Conservation (phyloP, 2,113 vertebrate species). For the Salvator merianae region DNA sequence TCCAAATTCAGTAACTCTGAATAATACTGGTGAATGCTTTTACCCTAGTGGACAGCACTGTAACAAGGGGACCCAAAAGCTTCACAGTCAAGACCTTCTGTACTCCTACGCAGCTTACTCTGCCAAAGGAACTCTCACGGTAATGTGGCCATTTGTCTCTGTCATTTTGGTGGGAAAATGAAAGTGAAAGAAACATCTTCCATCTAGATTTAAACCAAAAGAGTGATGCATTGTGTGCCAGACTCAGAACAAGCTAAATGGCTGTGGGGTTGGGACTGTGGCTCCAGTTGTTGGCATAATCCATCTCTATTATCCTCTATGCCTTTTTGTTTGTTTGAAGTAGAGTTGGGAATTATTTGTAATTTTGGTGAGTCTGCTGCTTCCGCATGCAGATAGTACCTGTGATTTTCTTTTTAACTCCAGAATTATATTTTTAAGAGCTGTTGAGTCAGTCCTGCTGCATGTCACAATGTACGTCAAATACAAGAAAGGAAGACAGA, state of each 20-base stretch:
- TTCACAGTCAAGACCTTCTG: conserved; percentile 68
- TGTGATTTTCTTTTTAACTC: background rate
- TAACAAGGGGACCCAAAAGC: conserved; percentile 63
- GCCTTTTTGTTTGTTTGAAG: background rate
- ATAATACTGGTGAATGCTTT: conserved; percentile 81
- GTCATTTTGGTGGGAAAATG: conserved; percentile 67
- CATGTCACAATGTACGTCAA: background rate
- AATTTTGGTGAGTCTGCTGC: background rate
- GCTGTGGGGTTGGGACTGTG: background rate
- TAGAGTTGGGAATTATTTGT: background rate
- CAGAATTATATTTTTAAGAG: background rate
- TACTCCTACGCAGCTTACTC: conserved; percentile 90
- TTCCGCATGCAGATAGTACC: background rate
- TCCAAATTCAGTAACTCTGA: conserved; percentile 84
- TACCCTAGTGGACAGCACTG: conserved; percentile 83
- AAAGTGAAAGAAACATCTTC: conserved; percentile 57
- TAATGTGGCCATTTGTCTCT: conserved; percentile 76
- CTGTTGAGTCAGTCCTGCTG: background rate
- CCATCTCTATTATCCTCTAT: background rate
- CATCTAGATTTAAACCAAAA: conserved; percentile 50
- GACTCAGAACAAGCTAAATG: conserved; percentile 11
- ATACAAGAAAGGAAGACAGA: background rate
- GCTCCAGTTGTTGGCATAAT: background rate
- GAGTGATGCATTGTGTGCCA: conserved; percentile 34
- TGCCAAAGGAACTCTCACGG: conserved; percentile 88